Base-by-base conservation (phyloP, 2,888 invertebrate genomes). In the Siphlonurus alternatus region DNA sequence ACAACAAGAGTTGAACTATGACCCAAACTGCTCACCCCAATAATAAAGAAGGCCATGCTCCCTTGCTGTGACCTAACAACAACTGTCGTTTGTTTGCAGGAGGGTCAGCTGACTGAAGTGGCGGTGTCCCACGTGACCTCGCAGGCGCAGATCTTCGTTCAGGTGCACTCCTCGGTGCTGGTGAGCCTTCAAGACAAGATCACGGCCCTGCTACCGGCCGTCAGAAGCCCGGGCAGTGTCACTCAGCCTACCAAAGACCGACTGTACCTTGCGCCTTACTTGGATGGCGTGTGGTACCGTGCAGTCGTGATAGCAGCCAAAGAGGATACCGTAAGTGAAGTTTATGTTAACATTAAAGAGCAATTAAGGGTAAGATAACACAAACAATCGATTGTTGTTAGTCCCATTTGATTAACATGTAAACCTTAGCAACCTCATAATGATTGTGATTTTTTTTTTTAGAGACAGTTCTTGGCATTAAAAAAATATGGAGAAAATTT, bases 231-330 rank as follows among this genome's bases (percentile, higher is more conserved):
- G 18, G 69, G 69, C 1, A 23, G 62, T 0, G 69, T 68, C 1
- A 66, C 61, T 0, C 64, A 61, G 10, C 65, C 72, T 1, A 69
- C 71, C 25, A 74, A 68, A 63, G 76, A 61, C 69, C 75, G 68
- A 74, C 75, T 81, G 22, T 83, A 81, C 68, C 75, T 83, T 25
- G 76, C 77, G 1, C 75, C 76, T 66, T 76, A 77, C 54, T 70
- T 74, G 1, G 74, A 72, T 61, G 69, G 70, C 1, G 71, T 73
- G 53, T 78, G 80, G 79, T 77, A 77, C 68, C 76, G 83, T 19
- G 78, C 77, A 2, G 74, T 74, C 65, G 72, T 82, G 3, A 72
- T 75, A n/a, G 73, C 10, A 15, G 53, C 53, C 10, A 51, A 51
- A 15, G 7, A 56, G 56, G 22, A 56, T n/a, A 22, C 20, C 18